Evolutionary conservation across 2,113 vertebrate genomes (phyloP).

Genomic region (Leptobrachium leishanense): DNA sequence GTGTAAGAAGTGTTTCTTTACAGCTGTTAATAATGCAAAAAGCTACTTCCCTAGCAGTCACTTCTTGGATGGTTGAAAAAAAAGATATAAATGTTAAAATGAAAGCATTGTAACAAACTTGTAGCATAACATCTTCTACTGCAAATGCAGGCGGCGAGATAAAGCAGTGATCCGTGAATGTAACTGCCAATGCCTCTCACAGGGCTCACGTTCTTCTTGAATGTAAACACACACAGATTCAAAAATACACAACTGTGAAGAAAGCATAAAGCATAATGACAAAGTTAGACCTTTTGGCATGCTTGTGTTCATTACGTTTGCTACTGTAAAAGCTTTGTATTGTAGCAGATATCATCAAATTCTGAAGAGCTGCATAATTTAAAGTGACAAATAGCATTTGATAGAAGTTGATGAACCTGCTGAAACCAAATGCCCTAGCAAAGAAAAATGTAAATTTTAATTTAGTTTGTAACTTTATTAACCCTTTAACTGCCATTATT

Average conservation of each 20-base stretch:
- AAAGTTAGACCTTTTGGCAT: too few species aligned
- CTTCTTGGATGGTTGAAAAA: constrained; percentile 29
- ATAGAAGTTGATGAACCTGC: too few species aligned
- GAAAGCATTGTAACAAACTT: constrained; percentile 39
- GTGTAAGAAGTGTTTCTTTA: constrained; percentile 1
- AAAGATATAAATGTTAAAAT: constrained; percentile 18
- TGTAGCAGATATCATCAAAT: too few species aligned
- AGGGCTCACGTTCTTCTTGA: constrained; percentile 10
- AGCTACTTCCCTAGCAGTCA: constrained; percentile 25
- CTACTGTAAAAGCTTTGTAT: too few species aligned
- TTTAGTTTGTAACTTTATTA: too few species aligned
- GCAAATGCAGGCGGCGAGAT: constrained; percentile 25
- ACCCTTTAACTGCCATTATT: too few species aligned
- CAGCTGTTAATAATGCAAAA: constrained; percentile 15
- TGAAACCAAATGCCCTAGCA: too few species aligned
- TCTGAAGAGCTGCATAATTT: too few species aligned
- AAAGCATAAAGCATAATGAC: too few species aligned
- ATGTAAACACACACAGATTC: constrained; percentile 9
- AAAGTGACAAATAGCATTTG: too few species aligned
- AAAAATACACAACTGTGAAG: constrained; percentile 31
- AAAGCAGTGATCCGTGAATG: constrained; percentile 45
- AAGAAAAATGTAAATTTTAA: too few species aligned
- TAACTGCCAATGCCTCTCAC: constrained; percentile 30
- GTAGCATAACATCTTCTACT: constrained; percentile 37
- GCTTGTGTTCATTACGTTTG: too few species aligned